Conservation (phyloP, 2,797 vertebrate species). For the Enteromius thamalakanensis region DNA sequence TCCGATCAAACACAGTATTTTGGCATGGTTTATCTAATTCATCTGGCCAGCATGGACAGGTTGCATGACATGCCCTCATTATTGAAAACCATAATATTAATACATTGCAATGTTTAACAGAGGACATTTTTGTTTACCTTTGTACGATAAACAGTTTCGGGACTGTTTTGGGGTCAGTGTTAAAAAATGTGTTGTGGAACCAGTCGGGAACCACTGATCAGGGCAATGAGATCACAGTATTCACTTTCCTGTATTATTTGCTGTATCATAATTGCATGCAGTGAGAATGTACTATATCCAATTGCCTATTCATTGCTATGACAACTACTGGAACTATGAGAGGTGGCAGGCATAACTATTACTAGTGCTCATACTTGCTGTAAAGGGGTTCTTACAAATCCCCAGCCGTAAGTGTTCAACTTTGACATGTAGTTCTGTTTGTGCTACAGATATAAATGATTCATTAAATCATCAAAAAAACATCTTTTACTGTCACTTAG, state of each 20-base stretch:
- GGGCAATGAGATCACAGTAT: slow-evolving; percentile 7
- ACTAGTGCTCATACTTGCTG: too few species aligned
- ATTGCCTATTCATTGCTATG: not conserved
- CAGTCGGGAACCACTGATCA: not conserved
- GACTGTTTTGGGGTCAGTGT: not conserved
- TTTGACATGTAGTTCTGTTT: not conserved
- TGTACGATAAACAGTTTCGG: slow-evolving; percentile 9
- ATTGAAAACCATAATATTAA: slow-evolving; percentile 11
- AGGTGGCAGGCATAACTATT: not conserved
- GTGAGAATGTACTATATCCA: not conserved
- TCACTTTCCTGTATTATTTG: not conserved
- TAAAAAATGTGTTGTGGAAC: slow-evolving; percentile 9
- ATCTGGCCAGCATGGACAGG: slow-evolving; percentile 17
- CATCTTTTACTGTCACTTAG: not conserved
- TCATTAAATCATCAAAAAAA: not conserved
- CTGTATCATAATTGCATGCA: slow-evolving; percentile 11
- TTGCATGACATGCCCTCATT: slow-evolving; percentile 32
- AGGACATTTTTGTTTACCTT: slow-evolving; percentile 17
- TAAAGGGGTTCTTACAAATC: not conserved
- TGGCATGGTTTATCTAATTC: slow-evolving; percentile 13
- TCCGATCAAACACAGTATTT: slow-evolving; percentile 22
- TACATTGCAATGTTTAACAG: slow-evolving; percentile 13
- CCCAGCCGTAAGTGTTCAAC: not conserved
- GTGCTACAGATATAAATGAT: slow-evolving; percentile 18
- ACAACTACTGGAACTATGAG: not conserved